Percentiles rank a stretch among this genome's conserved stretches.
Evolutionary conservation across 1,140 invertebrate genomes (phyloP).

Genomic region (Bombus fervidus): DNA sequence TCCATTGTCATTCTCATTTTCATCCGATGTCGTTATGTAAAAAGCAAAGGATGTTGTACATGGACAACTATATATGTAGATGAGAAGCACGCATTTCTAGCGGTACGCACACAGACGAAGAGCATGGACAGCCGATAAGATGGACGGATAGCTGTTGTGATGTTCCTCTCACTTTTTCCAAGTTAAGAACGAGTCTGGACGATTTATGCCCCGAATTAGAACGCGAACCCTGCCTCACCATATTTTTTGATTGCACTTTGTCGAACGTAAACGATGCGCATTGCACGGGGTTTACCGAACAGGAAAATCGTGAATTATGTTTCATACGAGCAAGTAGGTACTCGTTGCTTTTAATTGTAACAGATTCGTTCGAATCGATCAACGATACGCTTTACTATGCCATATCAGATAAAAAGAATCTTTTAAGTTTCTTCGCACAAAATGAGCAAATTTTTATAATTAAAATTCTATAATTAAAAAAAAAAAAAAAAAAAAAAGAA

Average conservation of each 20-base stretch:
- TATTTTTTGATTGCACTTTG: constrained; percentile 43
- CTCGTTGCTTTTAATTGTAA: background rate
- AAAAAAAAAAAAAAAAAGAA: background rate
- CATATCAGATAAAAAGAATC: background rate
- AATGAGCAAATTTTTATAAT: too few relatives aligned
- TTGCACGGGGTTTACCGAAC: background rate
- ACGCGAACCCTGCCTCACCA: constrained; percentile 66
- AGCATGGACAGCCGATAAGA: constrained; percentile 67
- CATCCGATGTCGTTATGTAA: background rate
- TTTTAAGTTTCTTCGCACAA: too few relatives aligned
- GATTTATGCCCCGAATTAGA: constrained; percentile 54
- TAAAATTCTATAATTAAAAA: background rate
- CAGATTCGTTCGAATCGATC: background rate
- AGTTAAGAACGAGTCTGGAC: constrained; percentile 56
- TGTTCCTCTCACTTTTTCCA: constrained; percentile 18
- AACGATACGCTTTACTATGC: too few relatives aligned
- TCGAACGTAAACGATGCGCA: background rate
- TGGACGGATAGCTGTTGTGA: constrained; percentile 74
- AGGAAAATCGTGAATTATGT: background rate
- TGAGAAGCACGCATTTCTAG: constrained; percentile 21
- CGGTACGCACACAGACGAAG: constrained; percentile 8
- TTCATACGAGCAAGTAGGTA: background rate
- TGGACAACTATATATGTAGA: background rate
- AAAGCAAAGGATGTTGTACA: background rate
- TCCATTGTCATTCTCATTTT: background rate